A percentile compares a stretch with the other conserved stretches of the same genome.
Evolutionary conservation across 2,113 vertebrate genomes (phyloP).

Genomic region (Lepus timidus): DNA sequence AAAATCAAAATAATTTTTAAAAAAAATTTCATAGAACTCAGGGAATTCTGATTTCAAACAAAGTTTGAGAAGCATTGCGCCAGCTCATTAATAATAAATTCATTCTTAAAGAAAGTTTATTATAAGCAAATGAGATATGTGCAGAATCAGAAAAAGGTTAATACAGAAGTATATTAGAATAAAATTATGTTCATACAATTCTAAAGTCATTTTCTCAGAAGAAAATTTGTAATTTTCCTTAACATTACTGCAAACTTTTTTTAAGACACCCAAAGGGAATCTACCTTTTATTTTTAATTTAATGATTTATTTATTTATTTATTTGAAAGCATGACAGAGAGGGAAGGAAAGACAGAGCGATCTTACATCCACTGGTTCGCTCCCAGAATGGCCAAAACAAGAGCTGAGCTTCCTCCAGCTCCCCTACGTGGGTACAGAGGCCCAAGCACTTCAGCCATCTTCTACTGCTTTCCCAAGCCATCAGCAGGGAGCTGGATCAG

Average conservation of each 20-base stretch:
- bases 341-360: too few species aligned
- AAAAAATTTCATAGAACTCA: not conserved
- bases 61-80: not conserved
- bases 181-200: not conserved
- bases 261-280: not conserved
- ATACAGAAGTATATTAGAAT: not conserved
- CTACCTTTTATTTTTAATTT: too few species aligned
- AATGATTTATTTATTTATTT: too few species aligned
- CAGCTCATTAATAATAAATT: not conserved
- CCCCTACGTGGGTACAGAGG: too few species aligned
- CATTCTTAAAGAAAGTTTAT: not conserved
- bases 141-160: not conserved
- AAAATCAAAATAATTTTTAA: conserved; percentile 16
- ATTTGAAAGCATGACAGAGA: too few species aligned
- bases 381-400: too few species aligned
- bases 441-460: too few species aligned
- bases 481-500: too few species aligned
- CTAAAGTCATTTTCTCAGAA: not conserved
- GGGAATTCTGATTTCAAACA: not conserved
- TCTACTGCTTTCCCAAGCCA: too few species aligned
- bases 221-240: not conserved
- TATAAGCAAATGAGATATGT: not conserved
- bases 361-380: too few species aligned
- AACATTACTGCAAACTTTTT: conserved; percentile 48
- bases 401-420: too few species aligned